Evolutionary conservation across 2,888 invertebrate species (phyloP), one percentile per base, ranked within the genome.

Genomic region (Volucella inflata): DNA sequence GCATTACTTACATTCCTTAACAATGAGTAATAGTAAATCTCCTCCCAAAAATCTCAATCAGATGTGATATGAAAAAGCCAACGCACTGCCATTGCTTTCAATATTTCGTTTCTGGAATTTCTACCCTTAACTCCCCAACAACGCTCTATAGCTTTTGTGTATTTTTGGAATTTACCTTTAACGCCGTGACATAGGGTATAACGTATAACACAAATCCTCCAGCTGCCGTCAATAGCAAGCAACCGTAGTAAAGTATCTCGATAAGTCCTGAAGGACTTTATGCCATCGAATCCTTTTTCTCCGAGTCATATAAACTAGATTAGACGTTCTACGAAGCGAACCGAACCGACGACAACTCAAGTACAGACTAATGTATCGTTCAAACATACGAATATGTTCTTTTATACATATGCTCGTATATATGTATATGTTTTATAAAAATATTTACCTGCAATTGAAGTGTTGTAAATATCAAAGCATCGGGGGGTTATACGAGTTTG

Each of bases 291-390:
- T 80, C 60, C 60, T 80, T 80, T 65, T 48, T 38, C 40, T 53
- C 17, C 42, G 62, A 74, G 55, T 74, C 64, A 21, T 51, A 74
- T 65, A 74, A 68, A 67, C 67, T 80, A 80, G 67, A 62, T 80
- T 68, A 67, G 46, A 53, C 51, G 38, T 74, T 44, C 57, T 30
- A 30, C 6, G 8, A 48, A 11, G 16, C 60, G 50, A 50, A 17
- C 30, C 60, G 50, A 50, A 17, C 30, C 30, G 30, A 30, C 30
- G 30, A 30, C 30, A 30, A 30, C 30, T 30, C 30, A 30, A 30
- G 30, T 30, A 30, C 6, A 6, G 30, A 30, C 30, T 30, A 30
- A 30, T 30, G 30, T 30, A 30, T 30, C 30, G 30, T 30, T 30
- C 30, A 30, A 6, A 30, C 6, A 30, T 30, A 30, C 6, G 30